Percentiles rank a stretch among this genome's conserved stretches.
Evolutionary conservation across 2,888 invertebrate species (phyloP).

Genomic region (Tillus elongatus): DNA sequence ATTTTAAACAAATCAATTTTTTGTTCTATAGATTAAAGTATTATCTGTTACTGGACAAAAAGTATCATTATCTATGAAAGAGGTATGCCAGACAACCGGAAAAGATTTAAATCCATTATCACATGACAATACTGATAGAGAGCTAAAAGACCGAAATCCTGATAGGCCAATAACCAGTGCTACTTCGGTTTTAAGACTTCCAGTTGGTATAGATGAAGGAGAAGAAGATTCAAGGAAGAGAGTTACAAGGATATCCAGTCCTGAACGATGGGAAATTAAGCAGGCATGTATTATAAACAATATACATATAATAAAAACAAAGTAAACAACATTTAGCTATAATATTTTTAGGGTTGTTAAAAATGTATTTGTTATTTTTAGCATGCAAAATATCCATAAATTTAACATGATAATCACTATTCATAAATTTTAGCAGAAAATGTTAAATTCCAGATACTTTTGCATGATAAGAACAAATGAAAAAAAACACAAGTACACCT

Average conservation of each 20-base stretch:
- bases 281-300: conserved; percentile 59
- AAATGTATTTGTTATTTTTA: too few species aligned
- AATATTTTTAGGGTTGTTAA: too few species aligned
- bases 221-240: conserved; percentile 75
- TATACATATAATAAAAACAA: conserved; percentile 5
- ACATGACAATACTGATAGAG: conserved; percentile 56
- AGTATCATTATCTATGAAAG: conserved; percentile 93
- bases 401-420: too few species aligned
- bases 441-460: too few species aligned
- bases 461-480: too few species aligned
- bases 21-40: conserved; percentile 61
- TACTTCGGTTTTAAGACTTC: conserved; percentile 39
- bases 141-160: conserved; percentile 77
- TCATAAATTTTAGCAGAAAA: too few species aligned
- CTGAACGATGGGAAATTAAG: conserved; percentile 96
- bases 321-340: neutral
- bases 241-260: conserved; percentile 87
- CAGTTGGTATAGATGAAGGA: conserved; percentile 55
- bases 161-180: conserved; percentile 71
- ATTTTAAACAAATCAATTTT: conserved; percentile 7
- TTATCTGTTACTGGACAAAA: conserved; percentile 89
- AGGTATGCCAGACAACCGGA: conserved; percentile 92
- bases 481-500: too few species aligned
- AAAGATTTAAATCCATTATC: conserved; percentile 86
- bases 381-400: too few species aligned